Evolutionary conservation across 1,140 invertebrate genomes (phyloP).

Genomic region (Drosophila kurseongensis): DNA sequence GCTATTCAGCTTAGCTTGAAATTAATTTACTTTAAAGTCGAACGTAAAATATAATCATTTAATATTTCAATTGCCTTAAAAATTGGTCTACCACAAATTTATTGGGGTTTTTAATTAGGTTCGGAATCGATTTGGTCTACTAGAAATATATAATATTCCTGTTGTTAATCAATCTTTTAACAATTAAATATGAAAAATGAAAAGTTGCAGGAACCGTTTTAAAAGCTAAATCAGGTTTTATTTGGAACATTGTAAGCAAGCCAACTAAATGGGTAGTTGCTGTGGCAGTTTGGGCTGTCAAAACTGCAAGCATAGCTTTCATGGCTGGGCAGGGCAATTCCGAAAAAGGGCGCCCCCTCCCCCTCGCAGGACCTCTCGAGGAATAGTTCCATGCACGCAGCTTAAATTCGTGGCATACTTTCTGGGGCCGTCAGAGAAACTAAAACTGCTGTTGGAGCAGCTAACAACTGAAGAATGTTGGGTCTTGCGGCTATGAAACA

Average conservation of each 20-base stretch:
- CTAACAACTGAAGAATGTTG: conserved; percentile 72
- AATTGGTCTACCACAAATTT: no score
- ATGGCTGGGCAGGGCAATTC: conserved; percentile 12
- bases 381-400: conserved; percentile 50
- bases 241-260: neutral
- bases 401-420: conserved; percentile 71
- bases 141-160: no score
- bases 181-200: neutral
- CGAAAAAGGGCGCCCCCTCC: neutral
- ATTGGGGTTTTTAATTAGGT: no score
- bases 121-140: no score
- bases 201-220: neutral
- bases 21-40: no score
- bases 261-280: neutral
- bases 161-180: neutral
- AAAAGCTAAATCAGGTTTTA: neutral
- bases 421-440: conserved; percentile 42
- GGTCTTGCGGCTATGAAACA: conserved; percentile 74
- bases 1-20: no score
- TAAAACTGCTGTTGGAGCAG: conserved; percentile 22
- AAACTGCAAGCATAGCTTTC: conserved; percentile 3
- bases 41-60: no score
- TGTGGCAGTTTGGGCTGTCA: neutral
- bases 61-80: no score
- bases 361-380: neutral